Percentiles rank a stretch among this genome's conserved stretches.
phyloP scores from a whole-genome alignment of 1,140 invertebrate genomes.

The Bombus confusus region DNA sequence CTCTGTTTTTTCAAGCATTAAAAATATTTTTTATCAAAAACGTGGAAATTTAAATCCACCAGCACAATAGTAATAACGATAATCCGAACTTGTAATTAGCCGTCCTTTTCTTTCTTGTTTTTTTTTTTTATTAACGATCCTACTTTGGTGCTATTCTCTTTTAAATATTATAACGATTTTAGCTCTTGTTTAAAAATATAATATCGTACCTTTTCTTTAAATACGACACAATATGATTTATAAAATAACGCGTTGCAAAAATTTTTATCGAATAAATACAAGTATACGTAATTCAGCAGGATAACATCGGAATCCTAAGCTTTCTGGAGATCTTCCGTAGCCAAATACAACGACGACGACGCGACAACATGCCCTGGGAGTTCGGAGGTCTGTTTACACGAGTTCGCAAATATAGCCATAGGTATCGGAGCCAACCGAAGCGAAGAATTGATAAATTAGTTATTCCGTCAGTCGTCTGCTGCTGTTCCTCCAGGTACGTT shows the following conservation, averaged over 20 bases:
- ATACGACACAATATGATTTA: background rate
- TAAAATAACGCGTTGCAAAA: background rate
- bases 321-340: slow-evolving; percentile 44
- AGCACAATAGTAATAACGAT: background rate
- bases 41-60: background rate
- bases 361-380: slow-evolving; percentile 46
- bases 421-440: slow-evolving; percentile 80
- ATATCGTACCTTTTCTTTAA: no score
- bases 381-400: slow-evolving; percentile 75
- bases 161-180: background rate
- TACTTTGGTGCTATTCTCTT: background rate
- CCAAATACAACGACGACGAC: slow-evolving; percentile 63
- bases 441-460: slow-evolving; percentile 83
- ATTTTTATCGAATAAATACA: slow-evolving; percentile 6
- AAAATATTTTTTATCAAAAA: background rate
- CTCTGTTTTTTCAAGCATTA: background rate
- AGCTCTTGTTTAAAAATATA: background rate
- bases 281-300: slow-evolving; percentile 27
- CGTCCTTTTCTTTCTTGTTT: background rate
- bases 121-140: background rate
- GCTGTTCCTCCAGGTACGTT: slow-evolving; percentile 68
- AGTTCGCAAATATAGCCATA: slow-evolving; percentile 77
- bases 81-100: background rate
- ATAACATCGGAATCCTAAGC: slow-evolving; percentile 22
- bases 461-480: slow-evolving; percentile 80